Evolutionary conservation across 2,888 invertebrate genomes (phyloP).

Genomic region (Polylopha cassiicola): DNA sequence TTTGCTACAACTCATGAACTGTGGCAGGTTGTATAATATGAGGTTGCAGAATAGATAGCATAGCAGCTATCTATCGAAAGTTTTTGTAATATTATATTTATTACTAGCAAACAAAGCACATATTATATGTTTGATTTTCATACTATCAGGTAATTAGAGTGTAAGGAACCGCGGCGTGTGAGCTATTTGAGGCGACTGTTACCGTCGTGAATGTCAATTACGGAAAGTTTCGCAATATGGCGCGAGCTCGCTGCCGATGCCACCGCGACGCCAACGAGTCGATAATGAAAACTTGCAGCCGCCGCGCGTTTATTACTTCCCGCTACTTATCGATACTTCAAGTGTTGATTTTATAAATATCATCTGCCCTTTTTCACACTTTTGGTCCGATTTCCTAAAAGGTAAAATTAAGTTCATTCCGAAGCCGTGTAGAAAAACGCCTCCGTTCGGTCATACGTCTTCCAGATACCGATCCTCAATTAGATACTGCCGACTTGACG

Average conservation of each 20-base stretch:
- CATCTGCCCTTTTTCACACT: background rate
- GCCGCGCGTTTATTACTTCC: constrained; percentile 37
- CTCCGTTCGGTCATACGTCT: constrained; percentile 26
- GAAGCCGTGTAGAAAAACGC: too few species aligned
- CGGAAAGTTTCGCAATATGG: constrained; percentile 50
- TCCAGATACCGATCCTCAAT: constrained; percentile 29
- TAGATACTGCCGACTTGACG: constrained; percentile 28
- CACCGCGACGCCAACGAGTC: constrained; percentile 31
- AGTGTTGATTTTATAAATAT: constrained; percentile 1
- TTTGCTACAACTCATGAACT: too few species aligned
- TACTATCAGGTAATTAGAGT: constrained; percentile 43
- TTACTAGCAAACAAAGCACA: too few species aligned
- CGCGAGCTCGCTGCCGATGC: constrained; percentile 31
- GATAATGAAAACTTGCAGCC: constrained; percentile 43
- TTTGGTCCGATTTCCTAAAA: background rate
- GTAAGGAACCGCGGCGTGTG: constrained; percentile 30
- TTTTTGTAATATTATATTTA: too few species aligned
- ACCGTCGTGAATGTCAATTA: constrained; percentile 52
- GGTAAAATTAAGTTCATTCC: too few species aligned
- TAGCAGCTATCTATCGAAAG: too few species aligned
- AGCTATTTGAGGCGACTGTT: constrained; percentile 30
- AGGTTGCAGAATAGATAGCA: too few species aligned
- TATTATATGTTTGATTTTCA: too few species aligned
- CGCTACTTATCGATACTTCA: constrained; percentile 28
- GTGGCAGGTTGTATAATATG: too few species aligned